These are phyloP conservation scores for Platycheirus rosarum DNA, from an alignment of 2,888 invertebrate species.

Conservation along the genomic window DNA sequence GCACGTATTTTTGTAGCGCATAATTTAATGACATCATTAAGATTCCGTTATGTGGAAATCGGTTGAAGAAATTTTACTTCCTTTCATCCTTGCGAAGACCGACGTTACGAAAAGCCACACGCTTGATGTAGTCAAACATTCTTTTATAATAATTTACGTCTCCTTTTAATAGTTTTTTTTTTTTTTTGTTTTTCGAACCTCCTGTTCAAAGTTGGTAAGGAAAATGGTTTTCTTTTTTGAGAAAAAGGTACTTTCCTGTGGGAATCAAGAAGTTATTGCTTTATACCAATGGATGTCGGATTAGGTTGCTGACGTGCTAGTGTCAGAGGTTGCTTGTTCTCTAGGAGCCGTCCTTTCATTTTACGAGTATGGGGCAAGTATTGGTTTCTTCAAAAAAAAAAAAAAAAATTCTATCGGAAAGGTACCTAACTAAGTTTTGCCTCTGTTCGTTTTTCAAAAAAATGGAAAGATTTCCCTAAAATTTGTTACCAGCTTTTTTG, in stretches of 20 bases:
- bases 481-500: too few relatives aligned
- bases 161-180: background rate
- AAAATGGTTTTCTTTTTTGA: background rate
- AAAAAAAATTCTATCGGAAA: too few relatives aligned
- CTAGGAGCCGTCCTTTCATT: too few relatives aligned
- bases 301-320: constrained; percentile 17
- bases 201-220: background rate
- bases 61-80: constrained; percentile 29
- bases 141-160: constrained; percentile 33
- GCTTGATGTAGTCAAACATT: constrained; percentile 32
- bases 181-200: too few relatives aligned
- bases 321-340: background rate
- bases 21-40: constrained; percentile 69
- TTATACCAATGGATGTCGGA: constrained; percentile 26
- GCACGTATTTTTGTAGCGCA: constrained; percentile 31
- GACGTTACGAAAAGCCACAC: constrained; percentile 15
- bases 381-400: too few relatives aligned
- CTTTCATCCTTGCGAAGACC: constrained; percentile 29
- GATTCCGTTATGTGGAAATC: constrained; percentile 40
- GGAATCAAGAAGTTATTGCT: constrained; percentile 14
- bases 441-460: too few relatives aligned
- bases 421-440: too few relatives aligned
- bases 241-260: constrained; percentile 20
- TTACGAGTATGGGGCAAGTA: too few relatives aligned
- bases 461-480: too few relatives aligned